Conservation (phyloP, 2,888 invertebrate genomes). For the Apamea monoglypha region DNA sequence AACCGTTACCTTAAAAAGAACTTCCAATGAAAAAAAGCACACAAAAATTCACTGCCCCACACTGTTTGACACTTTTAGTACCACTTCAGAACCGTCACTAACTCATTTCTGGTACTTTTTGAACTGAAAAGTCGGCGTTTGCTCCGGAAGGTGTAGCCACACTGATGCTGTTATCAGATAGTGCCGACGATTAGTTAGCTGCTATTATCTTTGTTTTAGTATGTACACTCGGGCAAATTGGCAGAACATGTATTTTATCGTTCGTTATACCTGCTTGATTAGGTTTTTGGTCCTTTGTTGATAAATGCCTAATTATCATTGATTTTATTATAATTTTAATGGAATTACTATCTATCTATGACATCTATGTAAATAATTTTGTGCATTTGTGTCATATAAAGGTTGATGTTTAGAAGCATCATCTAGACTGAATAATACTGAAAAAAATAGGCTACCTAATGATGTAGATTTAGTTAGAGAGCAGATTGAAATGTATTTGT, state of each 20-base stretch:
- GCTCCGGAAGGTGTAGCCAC: slow-evolving; percentile 28
- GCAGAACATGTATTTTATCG: slow-evolving; percentile 56
- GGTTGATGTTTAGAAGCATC: not conserved
- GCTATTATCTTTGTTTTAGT: slow-evolving; percentile 69
- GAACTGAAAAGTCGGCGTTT: slow-evolving; percentile 22
- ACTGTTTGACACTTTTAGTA: slow-evolving; percentile 15
- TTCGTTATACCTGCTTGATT: slow-evolving; percentile 51
- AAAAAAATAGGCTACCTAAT: slow-evolving; percentile 16
- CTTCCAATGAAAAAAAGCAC: slow-evolving; percentile 3
- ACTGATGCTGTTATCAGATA: slow-evolving; percentile 73
- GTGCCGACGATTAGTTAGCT: slow-evolving; percentile 71
- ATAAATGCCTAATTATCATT: slow-evolving; percentile 30
- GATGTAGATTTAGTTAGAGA: not conserved
- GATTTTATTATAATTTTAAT: slow-evolving; percentile 5
- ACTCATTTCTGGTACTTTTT: slow-evolving; percentile 45
- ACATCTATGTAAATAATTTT: slow-evolving; percentile 13
- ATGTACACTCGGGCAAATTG: slow-evolving; percentile 60
- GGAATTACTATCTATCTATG: slow-evolving; percentile 4
- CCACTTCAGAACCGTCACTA: slow-evolving; percentile 40
- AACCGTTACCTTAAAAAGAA: slow-evolving; percentile 39
- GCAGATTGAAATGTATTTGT: slow-evolving; percentile 26
- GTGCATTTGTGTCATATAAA: not conserved
- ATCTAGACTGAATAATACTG: not conserved
- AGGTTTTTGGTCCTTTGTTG: slow-evolving; percentile 33
- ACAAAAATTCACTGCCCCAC: slow-evolving; percentile 22